These are phyloP conservation scores for Lophura swinhoii DNA, from an alignment of 2,797 vertebrate species.

Conservation along the genomic window DNA sequence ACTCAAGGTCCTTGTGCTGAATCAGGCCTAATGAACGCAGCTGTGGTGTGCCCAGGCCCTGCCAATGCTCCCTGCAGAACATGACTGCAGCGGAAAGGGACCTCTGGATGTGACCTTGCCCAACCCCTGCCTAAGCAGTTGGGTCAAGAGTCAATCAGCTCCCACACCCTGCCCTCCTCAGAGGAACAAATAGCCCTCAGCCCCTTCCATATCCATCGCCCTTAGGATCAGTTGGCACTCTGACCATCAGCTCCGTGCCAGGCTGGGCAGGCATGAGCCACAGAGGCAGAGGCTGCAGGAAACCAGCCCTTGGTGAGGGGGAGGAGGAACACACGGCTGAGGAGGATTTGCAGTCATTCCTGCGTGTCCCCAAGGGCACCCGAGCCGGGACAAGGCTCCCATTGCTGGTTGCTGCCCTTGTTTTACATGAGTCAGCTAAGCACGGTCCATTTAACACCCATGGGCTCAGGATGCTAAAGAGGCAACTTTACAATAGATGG, in stretches of 20 bases:
- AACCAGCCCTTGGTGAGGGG: background rate
- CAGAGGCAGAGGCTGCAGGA: background rate
- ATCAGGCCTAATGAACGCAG: background rate
- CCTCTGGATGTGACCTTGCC: background rate
- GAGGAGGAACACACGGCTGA: background rate
- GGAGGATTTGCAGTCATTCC: background rate
- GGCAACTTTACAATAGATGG: slow-evolving; percentile 75
- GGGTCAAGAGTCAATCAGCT: background rate
- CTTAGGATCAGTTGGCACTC: background rate
- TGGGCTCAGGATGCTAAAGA: slow-evolving; percentile 71
- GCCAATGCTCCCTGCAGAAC: background rate
- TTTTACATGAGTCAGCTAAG: slow-evolving; percentile 71
- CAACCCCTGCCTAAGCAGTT: background rate
- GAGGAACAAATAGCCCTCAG: background rate
- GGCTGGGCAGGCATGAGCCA: background rate
- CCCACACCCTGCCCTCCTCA: background rate
- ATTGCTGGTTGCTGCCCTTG: slow-evolving; percentile 40
- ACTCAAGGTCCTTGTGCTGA: background rate
- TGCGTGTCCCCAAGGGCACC: slow-evolving; percentile 21
- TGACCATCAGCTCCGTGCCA: background rate
- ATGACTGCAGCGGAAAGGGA: background rate
- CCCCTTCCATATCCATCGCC: rapidly evolving
- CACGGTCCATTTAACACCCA: slow-evolving; percentile 39
- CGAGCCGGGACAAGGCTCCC: background rate
- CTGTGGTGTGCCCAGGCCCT: background rate